These are phyloP conservation scores for Chionodraco myersi DNA, from an alignment of 2,113 vertebrate species.

Conservation along the genomic window DNA sequence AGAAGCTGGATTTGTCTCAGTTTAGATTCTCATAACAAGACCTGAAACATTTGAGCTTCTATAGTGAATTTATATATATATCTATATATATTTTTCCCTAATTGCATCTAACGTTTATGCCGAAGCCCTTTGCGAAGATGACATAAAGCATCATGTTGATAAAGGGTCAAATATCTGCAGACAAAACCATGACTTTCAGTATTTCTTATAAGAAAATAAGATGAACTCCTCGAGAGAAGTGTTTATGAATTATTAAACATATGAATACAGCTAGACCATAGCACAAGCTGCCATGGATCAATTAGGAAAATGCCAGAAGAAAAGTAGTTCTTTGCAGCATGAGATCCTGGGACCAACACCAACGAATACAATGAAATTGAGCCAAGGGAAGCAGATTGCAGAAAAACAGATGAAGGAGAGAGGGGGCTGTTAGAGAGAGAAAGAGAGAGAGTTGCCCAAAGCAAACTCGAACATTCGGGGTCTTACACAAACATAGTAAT, in stretches of 20 bases:
- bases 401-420: slow-evolving; percentile 45
- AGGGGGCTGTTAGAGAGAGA: slow-evolving; percentile 24
- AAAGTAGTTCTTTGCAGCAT: slow-evolving; percentile 57
- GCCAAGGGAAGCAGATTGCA: slow-evolving; percentile 57
- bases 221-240: slow-evolving; percentile 25
- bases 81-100: background rate
- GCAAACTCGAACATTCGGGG: slow-evolving; percentile 64
- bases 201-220: slow-evolving; percentile 31
- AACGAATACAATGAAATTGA: slow-evolving; percentile 51
- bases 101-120: background rate
- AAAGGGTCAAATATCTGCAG: slow-evolving; percentile 22
- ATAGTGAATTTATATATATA: background rate
- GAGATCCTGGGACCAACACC: slow-evolving; percentile 61
- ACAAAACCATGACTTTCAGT: slow-evolving; percentile 16
- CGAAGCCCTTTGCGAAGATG: slow-evolving; percentile 1
- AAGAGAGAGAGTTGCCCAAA: slow-evolving; percentile 40
- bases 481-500: slow-evolving; percentile 77
- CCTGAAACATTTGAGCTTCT: background rate
- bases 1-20: background rate
- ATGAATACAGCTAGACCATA: slow-evolving; percentile 49
- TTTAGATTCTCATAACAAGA: background rate
- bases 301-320: slow-evolving; percentile 77
- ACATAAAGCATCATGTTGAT: slow-evolving; percentile 3
- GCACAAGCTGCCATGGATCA: slow-evolving; percentile 64
- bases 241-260: slow-evolving; percentile 74